Base-by-base conservation (phyloP, 2,888 invertebrate genomes). In the Hypsopygia costalis region DNA sequence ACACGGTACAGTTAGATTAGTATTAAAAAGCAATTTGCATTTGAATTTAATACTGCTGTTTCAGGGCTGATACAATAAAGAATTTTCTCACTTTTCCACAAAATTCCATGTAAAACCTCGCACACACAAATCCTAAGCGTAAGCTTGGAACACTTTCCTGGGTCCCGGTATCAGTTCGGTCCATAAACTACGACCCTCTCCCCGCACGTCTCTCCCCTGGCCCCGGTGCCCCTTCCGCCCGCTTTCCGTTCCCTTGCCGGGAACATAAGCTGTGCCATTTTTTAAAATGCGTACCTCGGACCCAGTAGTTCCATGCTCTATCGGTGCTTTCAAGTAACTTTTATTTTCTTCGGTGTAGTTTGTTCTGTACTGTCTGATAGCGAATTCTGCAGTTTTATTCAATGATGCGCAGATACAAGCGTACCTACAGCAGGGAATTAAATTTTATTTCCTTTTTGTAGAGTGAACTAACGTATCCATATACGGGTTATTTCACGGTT, bases 161-260 rank as follows among this genome's bases (percentile, higher is more conserved):
- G 75, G 77, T 66, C 69, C 75, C 74, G 73, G 81, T 85, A 85
- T 83, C 83, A 82, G 82, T 81, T 82, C 81, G 80, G 80, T 81
- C 75, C 82, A 86, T 86, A 86, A 86, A 85, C 75, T 81, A 80
- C 76, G 64, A 47, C 59, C 55, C 62, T 60, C 56, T 47, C 47
- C 47, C 47, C 55, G 10, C 4, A 41, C 38, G 28, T 40, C 40
- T 41, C 40, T 42, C 29, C 43, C 47, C 39, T 48, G 31, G 25
- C 38, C 33, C 53, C 51, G 45, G 41, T 42, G 39, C 46, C 61
- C 50, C 56, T 58, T 53, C 59, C 72, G 58, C 65, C 62, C 68
- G 59, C 64, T 69, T 49, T 69, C 72, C 77, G 69, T 58, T 69
- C 71, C 68, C 66, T 60, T 70, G 63, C 66, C 59, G 55, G 66